Evolutionary conservation across 2,113 vertebrate genomes (phyloP).

Genomic region (Gulo gulo): DNA sequence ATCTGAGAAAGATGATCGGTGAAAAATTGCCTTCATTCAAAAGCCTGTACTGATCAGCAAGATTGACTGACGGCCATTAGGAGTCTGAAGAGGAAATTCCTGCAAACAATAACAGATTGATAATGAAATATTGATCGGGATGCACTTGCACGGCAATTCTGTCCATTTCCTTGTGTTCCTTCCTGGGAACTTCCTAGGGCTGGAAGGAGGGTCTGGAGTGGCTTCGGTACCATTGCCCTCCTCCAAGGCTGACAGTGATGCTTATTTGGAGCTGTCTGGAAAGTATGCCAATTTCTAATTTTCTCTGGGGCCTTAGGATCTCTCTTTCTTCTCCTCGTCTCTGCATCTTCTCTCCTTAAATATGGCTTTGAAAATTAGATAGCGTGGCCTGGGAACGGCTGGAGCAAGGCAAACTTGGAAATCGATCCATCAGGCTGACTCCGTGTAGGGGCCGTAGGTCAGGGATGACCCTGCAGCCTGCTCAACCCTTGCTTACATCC

Average conservation of each 20-base stretch:
- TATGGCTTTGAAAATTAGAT: constrained; percentile 72
- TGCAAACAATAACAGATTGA: constrained; percentile 55
- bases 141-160: background rate
- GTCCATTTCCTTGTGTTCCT: background rate
- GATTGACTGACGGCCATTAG: constrained; percentile 55
- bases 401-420: background rate
- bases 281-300: constrained; percentile 67
- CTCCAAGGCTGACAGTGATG: background rate
- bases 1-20: constrained; percentile 29
- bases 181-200: background rate
- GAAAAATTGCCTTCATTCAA: constrained; percentile 51
- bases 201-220: background rate
- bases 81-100: constrained; percentile 49
- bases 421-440: constrained; percentile 38
- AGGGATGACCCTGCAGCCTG: background rate
- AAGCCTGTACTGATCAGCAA: constrained; percentile 9
- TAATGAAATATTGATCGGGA: constrained; percentile 64
- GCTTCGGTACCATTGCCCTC: background rate
- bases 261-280: constrained; percentile 3
- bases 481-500: constrained; percentile 38
- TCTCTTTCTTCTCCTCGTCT: background rate
- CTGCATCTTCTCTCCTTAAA: background rate
- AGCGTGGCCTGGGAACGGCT: constrained; percentile 35
- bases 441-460: constrained; percentile 12
- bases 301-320: constrained; percentile 54